Conservation (phyloP, 2,888 invertebrate species). For the Zhuqinia jingwanae region DNA sequence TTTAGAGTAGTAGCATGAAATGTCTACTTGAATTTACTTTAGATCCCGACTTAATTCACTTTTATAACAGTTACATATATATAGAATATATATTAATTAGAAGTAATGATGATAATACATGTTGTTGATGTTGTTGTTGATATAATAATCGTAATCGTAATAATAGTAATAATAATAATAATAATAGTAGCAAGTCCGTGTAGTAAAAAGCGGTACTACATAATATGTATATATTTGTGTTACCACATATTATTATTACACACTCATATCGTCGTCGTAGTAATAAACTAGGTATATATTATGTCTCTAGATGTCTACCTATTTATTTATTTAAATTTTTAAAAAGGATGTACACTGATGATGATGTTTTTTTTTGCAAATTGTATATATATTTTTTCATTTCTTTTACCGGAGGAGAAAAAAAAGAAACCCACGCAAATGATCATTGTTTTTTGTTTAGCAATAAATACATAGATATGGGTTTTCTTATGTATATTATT, state of each 20-base stretch:
- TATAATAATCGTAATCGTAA: no score
- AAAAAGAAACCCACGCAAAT: conserved; percentile 21
- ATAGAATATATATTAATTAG: no score
- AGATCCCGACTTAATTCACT: no score
- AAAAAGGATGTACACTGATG: conserved; percentile 32
- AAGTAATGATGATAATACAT: no score
- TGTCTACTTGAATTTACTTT: no score
- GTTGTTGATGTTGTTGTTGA: no score
- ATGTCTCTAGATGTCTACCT: background rate
- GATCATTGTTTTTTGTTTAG: background rate
- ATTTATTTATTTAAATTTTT: background rate
- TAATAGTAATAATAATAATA: background rate
- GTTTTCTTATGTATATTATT: background rate
- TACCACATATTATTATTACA: background rate
- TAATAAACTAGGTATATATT: background rate
- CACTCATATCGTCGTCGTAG: background rate
- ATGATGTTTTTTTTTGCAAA: conserved; percentile 29
- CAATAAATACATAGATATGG: background rate
- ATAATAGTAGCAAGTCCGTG: background rate
- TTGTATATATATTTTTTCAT: background rate
- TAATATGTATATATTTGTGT: background rate
- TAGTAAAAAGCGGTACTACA: conserved; percentile 33
- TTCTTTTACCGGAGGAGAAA: background rate
- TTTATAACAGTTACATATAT: no score
- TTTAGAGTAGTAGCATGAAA: no score